Conservation (phyloP, 1,140 invertebrate species). For the Lordiphosa mommai region DNA sequence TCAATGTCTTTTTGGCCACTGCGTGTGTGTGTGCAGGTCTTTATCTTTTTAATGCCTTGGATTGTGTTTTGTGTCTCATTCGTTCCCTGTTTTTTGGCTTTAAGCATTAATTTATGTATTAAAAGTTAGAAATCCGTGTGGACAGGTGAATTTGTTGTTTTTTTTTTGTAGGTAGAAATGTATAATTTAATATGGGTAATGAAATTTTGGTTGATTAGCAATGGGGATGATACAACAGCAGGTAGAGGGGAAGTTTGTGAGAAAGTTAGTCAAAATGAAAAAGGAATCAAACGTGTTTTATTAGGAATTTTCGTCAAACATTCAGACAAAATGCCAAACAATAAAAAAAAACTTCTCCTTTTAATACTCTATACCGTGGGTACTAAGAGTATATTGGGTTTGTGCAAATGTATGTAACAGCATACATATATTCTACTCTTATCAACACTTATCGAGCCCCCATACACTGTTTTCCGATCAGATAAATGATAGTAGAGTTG, state of each 20-base stretch:
- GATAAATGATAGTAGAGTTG: too few relatives aligned
- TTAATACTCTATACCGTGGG: too few relatives aligned
- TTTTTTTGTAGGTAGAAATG: conserved; percentile 14
- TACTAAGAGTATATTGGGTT: too few relatives aligned
- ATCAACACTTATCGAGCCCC: too few relatives aligned
- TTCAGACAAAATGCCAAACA: too few relatives aligned
- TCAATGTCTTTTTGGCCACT: conserved; percentile 22
- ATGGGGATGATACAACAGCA: conserved; percentile 23
- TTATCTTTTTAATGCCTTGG: conserved; percentile 66
- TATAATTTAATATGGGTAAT: conserved; percentile 44
- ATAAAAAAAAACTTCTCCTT: too few relatives aligned
- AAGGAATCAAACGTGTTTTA: too few relatives aligned
- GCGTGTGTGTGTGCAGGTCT: conserved; percentile 24
- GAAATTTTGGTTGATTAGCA: conserved; percentile 33
- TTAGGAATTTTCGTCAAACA: background rate
- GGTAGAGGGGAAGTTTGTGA: conserved; percentile 12
- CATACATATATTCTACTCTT: too few relatives aligned
- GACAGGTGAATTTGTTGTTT: conserved; percentile 62
- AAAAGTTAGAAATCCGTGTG: conserved; percentile 77
- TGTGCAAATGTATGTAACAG: too few relatives aligned
- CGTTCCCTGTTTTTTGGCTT: conserved; percentile 31
- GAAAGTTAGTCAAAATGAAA: background rate
- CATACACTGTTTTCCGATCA: too few relatives aligned
- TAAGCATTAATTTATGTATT: conserved; percentile 72
- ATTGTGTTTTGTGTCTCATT: conserved; percentile 51